Base-by-base conservation (phyloP, 2,113 vertebrate genomes). In the Engystomops pustulosus region DNA sequence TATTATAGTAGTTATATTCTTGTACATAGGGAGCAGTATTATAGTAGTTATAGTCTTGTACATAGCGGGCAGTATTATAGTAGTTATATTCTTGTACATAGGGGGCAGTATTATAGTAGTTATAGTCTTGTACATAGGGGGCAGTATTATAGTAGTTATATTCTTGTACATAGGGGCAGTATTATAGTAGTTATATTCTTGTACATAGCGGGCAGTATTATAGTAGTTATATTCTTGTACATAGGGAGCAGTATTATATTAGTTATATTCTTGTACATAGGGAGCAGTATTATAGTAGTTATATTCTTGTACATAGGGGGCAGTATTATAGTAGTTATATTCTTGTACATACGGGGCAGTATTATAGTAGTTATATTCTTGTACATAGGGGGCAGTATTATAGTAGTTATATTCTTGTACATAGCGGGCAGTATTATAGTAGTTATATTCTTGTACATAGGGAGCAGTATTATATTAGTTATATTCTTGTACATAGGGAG, bases 1-100 rank as follows among this genome's bases (percentile, higher is more conserved):
- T 58, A 58, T 58, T 58, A 58, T 58, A 58, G 53, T 58, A 58
- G 53, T 58, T 58, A 58, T 58, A 58, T 58, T 58, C 53, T 58
- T 58, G 53, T 58, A 58, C 53, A 58, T 58, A 58, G 53, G 53
- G 12, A 23, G 20, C 23, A 25, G n/a, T 58, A 53, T 53, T 53
- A 53, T n/a, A 53, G 49, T 53, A n/a, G 53, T 58, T 58, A 58
- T 58, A 58, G 10, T 58, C 53, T 23, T 58, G n/a, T 58, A 58
- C 53, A 58, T 58, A 58, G n/a, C n/a, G 53, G 11, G 53, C 53
- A 58, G 53, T 58, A 58, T 58, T 58, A 58, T 58, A 58, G 53
- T 58, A 58, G 53, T 58, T 58, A 58, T 25, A 58, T 23, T 25
- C 53, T 58, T 58, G 53, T 25, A 58, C 53, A 62, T 62, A 62